These are phyloP conservation scores for Oligia latruncula DNA, from an alignment of 2,888 invertebrate species.

Conservation along the genomic window DNA sequence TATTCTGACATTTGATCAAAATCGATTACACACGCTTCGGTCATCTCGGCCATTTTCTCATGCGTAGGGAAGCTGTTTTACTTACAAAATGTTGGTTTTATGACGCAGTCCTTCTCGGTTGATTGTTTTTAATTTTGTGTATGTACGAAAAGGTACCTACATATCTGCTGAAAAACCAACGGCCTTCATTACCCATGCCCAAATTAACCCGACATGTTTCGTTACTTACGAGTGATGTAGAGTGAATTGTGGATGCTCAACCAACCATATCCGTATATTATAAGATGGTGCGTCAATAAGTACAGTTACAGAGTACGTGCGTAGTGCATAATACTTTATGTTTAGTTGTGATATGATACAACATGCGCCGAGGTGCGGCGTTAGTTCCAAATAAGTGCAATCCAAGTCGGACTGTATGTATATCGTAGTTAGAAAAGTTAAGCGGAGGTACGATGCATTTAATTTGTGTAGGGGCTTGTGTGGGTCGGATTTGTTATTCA, in stretches of 20 bases:
- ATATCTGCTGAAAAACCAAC: constrained; percentile 5
- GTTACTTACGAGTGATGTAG: constrained; percentile 45
- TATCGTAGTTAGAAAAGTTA: constrained; percentile 88
- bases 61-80: constrained; percentile 24
- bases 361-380: constrained; percentile 75
- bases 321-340: constrained; percentile 80
- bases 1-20: constrained; percentile 62
- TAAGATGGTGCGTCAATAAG: constrained; percentile 82
- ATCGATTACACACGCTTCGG: constrained; percentile 58
- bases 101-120: not conserved
- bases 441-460: constrained; percentile 87
- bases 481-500: constrained; percentile 75
- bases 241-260: constrained; percentile 79
- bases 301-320: constrained; percentile 76
- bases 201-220: constrained; percentile 35
- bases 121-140: not conserved
- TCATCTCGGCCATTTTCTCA: constrained; percentile 35
- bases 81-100: constrained; percentile 9
- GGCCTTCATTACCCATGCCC: not conserved
- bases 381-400: constrained; percentile 84
- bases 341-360: constrained; percentile 87
- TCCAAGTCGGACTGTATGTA: constrained; percentile 84
- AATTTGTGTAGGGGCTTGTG: constrained; percentile 80
- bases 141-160: constrained; percentile 3
- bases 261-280: constrained; percentile 85